Evolutionary conservation across 2,797 vertebrate species (phyloP).

Genomic region (Spinibarbus caldwelli): DNA sequence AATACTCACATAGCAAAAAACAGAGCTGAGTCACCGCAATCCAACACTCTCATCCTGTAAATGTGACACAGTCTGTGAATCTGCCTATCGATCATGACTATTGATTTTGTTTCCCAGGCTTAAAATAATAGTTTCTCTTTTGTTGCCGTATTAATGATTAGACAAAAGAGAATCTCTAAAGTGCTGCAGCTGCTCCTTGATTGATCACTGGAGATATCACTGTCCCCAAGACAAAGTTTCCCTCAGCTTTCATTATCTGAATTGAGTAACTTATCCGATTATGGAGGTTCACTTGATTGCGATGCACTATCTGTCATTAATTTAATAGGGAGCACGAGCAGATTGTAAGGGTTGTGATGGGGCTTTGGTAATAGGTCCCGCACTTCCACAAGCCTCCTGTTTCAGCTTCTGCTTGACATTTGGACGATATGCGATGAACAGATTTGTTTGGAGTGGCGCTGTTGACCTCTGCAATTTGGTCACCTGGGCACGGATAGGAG

Average conservation of each 20-base stretch:
- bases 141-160: slow-evolving; percentile 80
- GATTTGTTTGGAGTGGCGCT: slow-evolving; percentile 65
- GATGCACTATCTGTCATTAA: slow-evolving; percentile 65
- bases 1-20: slow-evolving; percentile 21
- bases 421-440: slow-evolving; percentile 52
- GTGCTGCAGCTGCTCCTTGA: slow-evolving; percentile 80
- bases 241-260: slow-evolving; percentile 84
- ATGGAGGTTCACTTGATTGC: slow-evolving; percentile 63
- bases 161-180: slow-evolving; percentile 80
- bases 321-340: slow-evolving; percentile 60
- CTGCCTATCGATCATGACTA: slow-evolving; percentile 81
- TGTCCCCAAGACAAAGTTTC: slow-evolving; percentile 82
- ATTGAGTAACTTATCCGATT: slow-evolving; percentile 80
- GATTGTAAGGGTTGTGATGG: slow-evolving; percentile 66
- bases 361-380: slow-evolving; percentile 62
- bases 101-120: slow-evolving; percentile 78
- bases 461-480: slow-evolving; percentile 60
- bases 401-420: slow-evolving; percentile 62
- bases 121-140: slow-evolving; percentile 81
- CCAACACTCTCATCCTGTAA: slow-evolving; percentile 73
- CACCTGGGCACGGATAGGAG: slow-evolving; percentile 19
- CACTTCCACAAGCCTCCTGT: slow-evolving; percentile 50
- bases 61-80: slow-evolving; percentile 72
- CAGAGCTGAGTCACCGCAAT: slow-evolving; percentile 65
- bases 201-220: slow-evolving; percentile 83